Percentiles rank a stretch among this genome's conserved stretches.
phyloP scores from a whole-genome alignment of 2,797 vertebrate species.

The Morus bassanus region DNA sequence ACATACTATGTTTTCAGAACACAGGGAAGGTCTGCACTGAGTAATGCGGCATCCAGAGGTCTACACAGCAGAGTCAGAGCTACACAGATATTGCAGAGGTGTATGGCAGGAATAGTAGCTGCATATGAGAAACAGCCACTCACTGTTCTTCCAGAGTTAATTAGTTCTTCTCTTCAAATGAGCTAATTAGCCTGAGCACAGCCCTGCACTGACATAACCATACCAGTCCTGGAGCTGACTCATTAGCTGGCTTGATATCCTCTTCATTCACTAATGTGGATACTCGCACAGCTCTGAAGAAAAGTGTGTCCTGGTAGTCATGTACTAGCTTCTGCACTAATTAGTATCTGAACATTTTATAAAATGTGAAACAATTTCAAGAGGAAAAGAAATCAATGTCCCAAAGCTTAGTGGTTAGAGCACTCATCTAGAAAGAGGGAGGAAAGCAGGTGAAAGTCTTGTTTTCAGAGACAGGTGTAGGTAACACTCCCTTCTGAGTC shows the following conservation, averaged over 20 bases:
- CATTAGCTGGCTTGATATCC: constrained; percentile 46
- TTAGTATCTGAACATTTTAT: constrained; percentile 4
- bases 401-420: background rate
- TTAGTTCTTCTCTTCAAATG: constrained; percentile 45
- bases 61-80: background rate
- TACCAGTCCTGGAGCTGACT: constrained; percentile 47
- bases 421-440: background rate
- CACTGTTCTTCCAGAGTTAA: constrained; percentile 5
- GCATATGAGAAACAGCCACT: background rate
- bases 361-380: constrained; percentile 1
- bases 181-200: constrained; percentile 49
- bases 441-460: background rate
- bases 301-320: background rate
- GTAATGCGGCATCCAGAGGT: background rate
- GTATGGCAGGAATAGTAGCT: background rate
- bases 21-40: background rate
- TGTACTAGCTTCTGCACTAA: constrained; percentile 19
- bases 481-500: background rate
- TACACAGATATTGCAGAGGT: background rate
- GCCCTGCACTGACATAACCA: background rate
- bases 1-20: background rate
- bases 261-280: constrained; percentile 23
- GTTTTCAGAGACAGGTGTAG: background rate
- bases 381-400: background rate
- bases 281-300: constrained; percentile 1